Percentiles rank a stretch among this genome's conserved stretches.
These are phyloP conservation scores for Cheirogaleus medius DNA, from an alignment of 2,113 vertebrate genomes.

Conservation along the genomic window DNA sequence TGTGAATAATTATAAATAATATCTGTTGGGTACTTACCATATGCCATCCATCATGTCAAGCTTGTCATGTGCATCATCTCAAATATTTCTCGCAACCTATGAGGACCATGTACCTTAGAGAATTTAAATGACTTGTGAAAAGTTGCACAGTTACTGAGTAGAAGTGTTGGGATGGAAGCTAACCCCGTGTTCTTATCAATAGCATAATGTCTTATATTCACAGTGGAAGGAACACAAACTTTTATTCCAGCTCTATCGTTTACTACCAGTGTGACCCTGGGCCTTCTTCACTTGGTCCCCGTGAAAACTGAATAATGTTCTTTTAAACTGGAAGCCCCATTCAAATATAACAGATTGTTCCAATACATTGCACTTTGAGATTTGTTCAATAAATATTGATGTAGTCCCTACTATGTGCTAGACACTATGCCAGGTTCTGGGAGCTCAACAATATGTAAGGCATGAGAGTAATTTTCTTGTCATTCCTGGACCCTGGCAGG, in stretches of 20 bases:
- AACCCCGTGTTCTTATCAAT: not conserved
- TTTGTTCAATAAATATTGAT: not conserved
- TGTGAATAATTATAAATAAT: constrained; percentile 9
- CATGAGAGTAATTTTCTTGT: not conserved
- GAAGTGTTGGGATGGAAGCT: not conserved
- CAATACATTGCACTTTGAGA: not conserved
- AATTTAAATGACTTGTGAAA: not conserved
- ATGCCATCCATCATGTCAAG: not conserved
- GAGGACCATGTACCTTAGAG: not conserved
- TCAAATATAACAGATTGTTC: not conserved
- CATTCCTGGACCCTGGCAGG: not conserved
- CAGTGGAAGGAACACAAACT: not conserved
- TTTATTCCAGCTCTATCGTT: not conserved
- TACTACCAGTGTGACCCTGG: not conserved
- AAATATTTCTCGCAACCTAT: not conserved
- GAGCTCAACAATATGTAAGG: not conserved
- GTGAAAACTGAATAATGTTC: not conserved
- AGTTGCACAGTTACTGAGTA: not conserved
- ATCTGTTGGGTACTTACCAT: not conserved
- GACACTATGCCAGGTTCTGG: not conserved
- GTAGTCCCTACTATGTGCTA: not conserved
- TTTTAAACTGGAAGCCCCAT: not conserved
- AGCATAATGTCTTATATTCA: not conserved
- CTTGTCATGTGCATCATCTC: not conserved
- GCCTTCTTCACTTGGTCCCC: not conserved